Conservation (phyloP, 2,888 invertebrate species). For the Cenopis cana region DNA sequence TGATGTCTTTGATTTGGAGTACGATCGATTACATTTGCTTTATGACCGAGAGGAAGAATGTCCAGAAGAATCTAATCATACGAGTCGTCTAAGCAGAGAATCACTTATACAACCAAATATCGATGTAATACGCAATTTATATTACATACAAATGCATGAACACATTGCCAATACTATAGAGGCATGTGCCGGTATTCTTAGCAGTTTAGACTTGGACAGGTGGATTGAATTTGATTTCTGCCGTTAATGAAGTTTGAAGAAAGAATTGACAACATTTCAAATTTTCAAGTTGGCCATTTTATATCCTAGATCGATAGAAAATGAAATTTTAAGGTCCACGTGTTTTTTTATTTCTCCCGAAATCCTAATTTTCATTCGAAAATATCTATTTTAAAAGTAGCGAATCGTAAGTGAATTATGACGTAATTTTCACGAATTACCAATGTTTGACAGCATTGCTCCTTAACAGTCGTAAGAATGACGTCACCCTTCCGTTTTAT, state of each 20-base stretch:
- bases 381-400: too few relatives aligned
- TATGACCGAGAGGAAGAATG: slow-evolving; percentile 29
- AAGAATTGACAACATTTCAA: not conserved
- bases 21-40: slow-evolving; percentile 52
- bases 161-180: slow-evolving; percentile 66
- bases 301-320: too few relatives aligned
- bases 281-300: too few relatives aligned
- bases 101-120: not conserved
- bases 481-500: too few relatives aligned
- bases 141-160: slow-evolving; percentile 65
- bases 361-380: too few relatives aligned
- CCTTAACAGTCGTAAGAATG: too few relatives aligned
- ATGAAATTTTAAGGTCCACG: too few relatives aligned
- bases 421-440: too few relatives aligned
- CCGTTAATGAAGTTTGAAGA: slow-evolving; percentile 37
- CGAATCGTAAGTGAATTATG: too few relatives aligned
- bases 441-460: too few relatives aligned
- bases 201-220: slow-evolving; percentile 73
- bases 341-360: too few relatives aligned
- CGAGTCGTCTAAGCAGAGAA: not conserved
- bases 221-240: slow-evolving; percentile 79
- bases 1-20: slow-evolving; percentile 67
- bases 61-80: not conserved
- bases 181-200: slow-evolving; percentile 67
- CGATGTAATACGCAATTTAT: slow-evolving; percentile 57